Evolutionary conservation across 2,888 invertebrate genomes (phyloP).

Genomic region (Drosophila mimetica): DNA sequence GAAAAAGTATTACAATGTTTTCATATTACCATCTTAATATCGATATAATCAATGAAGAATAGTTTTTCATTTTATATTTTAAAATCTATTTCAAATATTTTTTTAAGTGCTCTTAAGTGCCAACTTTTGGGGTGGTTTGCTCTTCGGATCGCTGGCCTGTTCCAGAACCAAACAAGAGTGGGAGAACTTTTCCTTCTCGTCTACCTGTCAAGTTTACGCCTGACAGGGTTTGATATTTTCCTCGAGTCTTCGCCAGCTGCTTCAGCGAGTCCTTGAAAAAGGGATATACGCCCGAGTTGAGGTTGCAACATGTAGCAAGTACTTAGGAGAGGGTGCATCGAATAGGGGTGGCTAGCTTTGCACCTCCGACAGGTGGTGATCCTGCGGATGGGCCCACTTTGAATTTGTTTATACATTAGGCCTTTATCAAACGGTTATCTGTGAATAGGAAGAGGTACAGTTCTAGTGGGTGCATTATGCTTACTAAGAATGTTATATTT

Average conservation of each 20-base stretch:
- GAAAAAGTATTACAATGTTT: too few species aligned
- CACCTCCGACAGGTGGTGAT: constrained; percentile 60
- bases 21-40: too few species aligned
- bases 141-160: constrained; percentile 13
- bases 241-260: constrained; percentile 56
- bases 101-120: constrained; percentile 49
- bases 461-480: constrained; percentile 9
- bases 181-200: constrained; percentile 57
- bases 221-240: constrained; percentile 61
- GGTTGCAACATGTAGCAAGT: constrained; percentile 50
- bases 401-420: constrained; percentile 62
- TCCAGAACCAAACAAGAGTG: background rate
- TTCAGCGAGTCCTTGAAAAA: constrained; percentile 60
- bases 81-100: background rate
- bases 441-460: constrained; percentile 52
- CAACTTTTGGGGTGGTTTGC: constrained; percentile 55
- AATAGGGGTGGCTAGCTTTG: constrained; percentile 69
- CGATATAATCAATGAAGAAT: too few species aligned
- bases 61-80: too few species aligned
- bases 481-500: background rate
- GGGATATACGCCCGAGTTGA: constrained; percentile 47
- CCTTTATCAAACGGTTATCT: constrained; percentile 53
- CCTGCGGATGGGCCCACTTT: constrained; percentile 29
- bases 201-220: constrained; percentile 77
- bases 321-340: constrained; percentile 18